Evolutionary conservation across 2,113 vertebrate species (phyloP), one percentile per base, ranked within the genome.

Genomic region (Myiopsitta monachus): DNA sequence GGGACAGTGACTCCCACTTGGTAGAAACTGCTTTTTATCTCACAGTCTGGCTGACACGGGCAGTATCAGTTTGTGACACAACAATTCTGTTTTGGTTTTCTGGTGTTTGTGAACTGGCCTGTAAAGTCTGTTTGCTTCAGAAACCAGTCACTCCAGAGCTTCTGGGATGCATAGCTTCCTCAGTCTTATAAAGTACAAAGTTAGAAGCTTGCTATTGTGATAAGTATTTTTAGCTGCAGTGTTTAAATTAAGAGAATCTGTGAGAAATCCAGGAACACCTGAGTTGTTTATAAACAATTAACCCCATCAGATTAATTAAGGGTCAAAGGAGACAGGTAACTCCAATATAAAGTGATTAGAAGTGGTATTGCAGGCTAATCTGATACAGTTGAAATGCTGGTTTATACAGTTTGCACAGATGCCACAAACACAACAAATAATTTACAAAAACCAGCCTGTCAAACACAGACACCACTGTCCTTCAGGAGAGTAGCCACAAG

Each of bases 1-100:
- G 85, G 90, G 59, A 96, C 79, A 86, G 72, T 3, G 44, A 86
- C 57, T 68, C 79, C 80, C 88, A 61, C 68, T 77, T 86, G n/a
- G 92, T 88, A 96, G 68, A 94, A 93, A 77, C 54, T 79, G 73
- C 3, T 88, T 89, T 90, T 73, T 73, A 39, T 94, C 93, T 95
- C 79, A 57, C 87, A 57, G 70, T 17, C 63, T 38, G 19, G 76
- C 59, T 5, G 3, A 57, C 59, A 59, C 3, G 10, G 47, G 68
- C 62, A 30, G 5, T 51, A 80, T 67, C 68, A 39, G 51, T 0
- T 70, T 51, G 49, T 64, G 85, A 83, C 59, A 39, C n/a, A 26
- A 1, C 23, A 64, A 54, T 70, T 77, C n/a, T 57, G n/a, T 44
- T 81, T 54, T 70, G 49, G 11, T 85, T 67, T 88, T 89, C 73